Conservation (phyloP, 2,797 vertebrate genomes). For the Todus mexicanus region DNA sequence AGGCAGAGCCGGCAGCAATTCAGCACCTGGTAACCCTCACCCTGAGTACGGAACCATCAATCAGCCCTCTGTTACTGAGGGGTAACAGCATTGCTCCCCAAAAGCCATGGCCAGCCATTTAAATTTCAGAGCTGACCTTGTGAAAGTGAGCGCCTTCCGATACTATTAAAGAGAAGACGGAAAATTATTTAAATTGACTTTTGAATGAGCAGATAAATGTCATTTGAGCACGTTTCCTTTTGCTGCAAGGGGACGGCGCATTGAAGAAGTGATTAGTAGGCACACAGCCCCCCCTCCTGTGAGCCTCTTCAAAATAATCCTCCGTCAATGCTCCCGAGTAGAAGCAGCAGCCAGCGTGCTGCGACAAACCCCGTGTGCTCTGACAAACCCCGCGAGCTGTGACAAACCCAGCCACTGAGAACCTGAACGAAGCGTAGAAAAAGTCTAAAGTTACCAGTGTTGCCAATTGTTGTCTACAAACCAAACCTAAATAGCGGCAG, state of each 20-base stretch:
- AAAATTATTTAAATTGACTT: neutral
- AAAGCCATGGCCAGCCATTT: neutral
- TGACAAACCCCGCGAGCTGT: neutral
- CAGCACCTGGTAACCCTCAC: neutral
- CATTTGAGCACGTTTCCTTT: neutral
- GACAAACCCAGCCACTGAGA: neutral
- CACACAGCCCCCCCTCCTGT: neutral
- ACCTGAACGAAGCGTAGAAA: neutral
- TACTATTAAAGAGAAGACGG: neutral
- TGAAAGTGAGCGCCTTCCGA: neutral
- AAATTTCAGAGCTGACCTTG: neutral
- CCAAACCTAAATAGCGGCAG: neutral
- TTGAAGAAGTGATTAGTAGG: neutral
- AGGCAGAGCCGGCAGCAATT: neutral
- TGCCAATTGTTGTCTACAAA: neutral
- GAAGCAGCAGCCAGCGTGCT: neutral
- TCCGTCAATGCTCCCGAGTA: neutral
- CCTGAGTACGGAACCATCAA: rapidly evolving
- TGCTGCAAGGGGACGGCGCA: neutral
- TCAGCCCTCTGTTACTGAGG: neutral
- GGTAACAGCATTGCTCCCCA: neutral
- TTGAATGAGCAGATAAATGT: neutral
- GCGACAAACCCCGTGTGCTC: neutral
- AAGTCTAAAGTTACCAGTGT: neutral
- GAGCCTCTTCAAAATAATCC: neutral